phyloP scores from a whole-genome alignment of 2,888 invertebrate species.

The Xestia sexstrigata region DNA sequence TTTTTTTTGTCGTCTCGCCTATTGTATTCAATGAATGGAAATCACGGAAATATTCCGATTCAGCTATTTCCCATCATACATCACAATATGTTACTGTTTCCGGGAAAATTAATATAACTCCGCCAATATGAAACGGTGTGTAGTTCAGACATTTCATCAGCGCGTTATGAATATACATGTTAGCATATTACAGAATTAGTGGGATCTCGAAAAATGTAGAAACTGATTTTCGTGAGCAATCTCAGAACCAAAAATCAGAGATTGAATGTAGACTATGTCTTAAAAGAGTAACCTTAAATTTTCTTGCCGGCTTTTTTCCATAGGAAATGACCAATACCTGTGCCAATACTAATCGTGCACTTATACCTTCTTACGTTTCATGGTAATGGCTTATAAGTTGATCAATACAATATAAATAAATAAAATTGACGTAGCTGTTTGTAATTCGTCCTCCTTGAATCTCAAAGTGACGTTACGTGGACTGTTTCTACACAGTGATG shows the following conservation, averaged over 20 bases:
- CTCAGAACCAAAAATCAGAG: no score
- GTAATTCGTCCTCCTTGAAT: no score
- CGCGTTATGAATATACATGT: not conserved
- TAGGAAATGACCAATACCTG: no score
- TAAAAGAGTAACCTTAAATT: not conserved
- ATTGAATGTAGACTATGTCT: not conserved
- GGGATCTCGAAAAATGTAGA: not conserved
- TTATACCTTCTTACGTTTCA: not conserved
- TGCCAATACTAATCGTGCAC: no score
- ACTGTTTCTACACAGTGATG: no score
- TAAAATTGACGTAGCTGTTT: no score
- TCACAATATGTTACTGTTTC: conserved; percentile 6
- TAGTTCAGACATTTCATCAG: not conserved
- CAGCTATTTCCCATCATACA: not conserved
- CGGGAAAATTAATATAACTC: conserved; percentile 6
- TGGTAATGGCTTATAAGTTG: not conserved
- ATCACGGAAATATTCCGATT: conserved; percentile 19
- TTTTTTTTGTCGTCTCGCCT: no score
- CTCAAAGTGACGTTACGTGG: no score
- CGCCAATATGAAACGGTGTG: not conserved
- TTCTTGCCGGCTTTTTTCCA: not conserved
- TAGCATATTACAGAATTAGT: not conserved
- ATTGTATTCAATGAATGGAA: not conserved
- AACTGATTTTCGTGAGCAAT: not conserved
- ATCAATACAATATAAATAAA: no score